Evolutionary conservation across 2,113 vertebrate species (phyloP).

Genomic region (Athene noctua): DNA sequence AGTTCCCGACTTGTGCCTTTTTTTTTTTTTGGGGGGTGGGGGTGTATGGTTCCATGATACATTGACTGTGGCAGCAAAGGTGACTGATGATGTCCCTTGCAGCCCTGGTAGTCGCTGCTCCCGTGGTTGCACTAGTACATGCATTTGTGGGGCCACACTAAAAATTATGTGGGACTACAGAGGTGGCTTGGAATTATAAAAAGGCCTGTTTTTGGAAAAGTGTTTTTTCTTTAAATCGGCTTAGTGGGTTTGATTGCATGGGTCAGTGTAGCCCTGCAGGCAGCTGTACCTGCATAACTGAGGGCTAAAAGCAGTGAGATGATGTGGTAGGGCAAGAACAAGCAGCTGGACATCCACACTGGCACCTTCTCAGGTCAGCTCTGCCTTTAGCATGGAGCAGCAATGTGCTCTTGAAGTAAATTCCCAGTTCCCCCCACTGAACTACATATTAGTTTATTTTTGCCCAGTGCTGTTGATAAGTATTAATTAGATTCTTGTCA

Average conservation of each 20-base stretch:
- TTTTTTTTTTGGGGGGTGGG: neutral
- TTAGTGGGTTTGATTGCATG: neutral
- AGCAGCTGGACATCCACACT: neutral
- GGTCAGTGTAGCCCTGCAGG: neutral
- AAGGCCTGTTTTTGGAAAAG: neutral
- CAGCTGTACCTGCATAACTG: neutral
- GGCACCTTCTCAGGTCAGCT: neutral
- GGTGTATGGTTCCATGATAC: too few species aligned
- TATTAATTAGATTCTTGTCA: neutral
- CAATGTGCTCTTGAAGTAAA: accelerated
- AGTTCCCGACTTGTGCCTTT: neutral
- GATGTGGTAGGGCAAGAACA: neutral
- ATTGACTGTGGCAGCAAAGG: neutral
- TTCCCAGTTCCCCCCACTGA: neutral
- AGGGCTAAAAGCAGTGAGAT: neutral
- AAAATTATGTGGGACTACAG: neutral
- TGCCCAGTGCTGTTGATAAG: neutral
- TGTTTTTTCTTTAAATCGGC: neutral
- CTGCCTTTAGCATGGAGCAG: neutral
- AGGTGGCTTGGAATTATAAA: neutral
- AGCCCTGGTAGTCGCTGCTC: neutral
- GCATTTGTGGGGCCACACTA: neutral
- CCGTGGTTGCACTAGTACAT: accelerated
- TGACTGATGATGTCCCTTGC: neutral
- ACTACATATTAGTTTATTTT: neutral